Evolutionary conservation across 2,797 vertebrate genomes (phyloP).

Genomic region (Emydoidea blandingii): DNA sequence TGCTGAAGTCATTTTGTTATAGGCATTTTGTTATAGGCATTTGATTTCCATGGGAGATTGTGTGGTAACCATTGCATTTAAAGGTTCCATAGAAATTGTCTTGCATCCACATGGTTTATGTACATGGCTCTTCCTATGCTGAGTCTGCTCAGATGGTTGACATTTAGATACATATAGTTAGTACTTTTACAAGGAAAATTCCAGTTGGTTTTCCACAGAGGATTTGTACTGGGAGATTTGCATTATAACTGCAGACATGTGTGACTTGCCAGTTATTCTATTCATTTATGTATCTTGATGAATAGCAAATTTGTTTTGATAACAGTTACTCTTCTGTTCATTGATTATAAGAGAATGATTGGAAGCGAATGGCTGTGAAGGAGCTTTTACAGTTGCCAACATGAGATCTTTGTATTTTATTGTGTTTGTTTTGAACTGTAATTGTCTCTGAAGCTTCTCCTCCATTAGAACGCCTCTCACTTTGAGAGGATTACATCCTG

Average conservation of each 20-base stretch:
- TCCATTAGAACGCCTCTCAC: neutral
- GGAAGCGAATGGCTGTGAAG: neutral
- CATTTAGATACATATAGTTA: neutral
- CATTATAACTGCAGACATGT: neutral
- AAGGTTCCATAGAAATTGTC: constrained; percentile 23
- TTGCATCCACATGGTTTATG: neutral
- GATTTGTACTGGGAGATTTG: neutral
- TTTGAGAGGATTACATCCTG: constrained; percentile 32
- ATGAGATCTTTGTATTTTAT: neutral
- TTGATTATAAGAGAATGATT: neutral
- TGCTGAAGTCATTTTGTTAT: constrained; percentile 60
- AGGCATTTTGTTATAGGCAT: constrained; percentile 59
- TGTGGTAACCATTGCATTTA: constrained; percentile 51
- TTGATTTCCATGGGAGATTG: constrained; percentile 60
- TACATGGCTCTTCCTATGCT: neutral
- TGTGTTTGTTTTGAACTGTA: constrained; percentile 11
- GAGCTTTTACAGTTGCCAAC: neutral
- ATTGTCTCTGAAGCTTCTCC: constrained; percentile 40
- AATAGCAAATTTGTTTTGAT: constrained; percentile 26
- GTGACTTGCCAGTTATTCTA: neutral
- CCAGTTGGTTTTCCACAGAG: neutral
- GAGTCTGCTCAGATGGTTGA: neutral
- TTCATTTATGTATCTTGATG: neutral
- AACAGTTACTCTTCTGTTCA: neutral
- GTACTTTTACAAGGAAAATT: constrained; percentile 9